Evolutionary conservation across 2,113 vertebrate genomes (phyloP), one percentile per base, ranked within the genome.

Genomic region (Ciconia stormi): DNA sequence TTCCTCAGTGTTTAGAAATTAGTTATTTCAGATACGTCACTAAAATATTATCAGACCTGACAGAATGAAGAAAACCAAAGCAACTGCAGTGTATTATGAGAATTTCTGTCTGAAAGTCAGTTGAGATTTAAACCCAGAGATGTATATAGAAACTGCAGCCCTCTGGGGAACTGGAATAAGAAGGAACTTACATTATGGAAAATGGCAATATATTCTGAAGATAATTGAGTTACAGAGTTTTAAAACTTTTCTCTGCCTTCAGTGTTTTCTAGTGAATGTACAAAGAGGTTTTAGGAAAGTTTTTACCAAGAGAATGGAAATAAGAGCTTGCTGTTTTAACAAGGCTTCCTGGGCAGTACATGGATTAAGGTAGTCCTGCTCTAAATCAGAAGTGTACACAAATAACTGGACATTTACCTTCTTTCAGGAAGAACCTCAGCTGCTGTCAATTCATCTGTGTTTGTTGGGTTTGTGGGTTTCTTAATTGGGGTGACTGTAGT

Each of bases 401-500:
- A 89, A 71, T 79, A 88, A 89, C 40, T 16, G 42, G 94, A 93
- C 62, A 94, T 97, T 97, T 97, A 99, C 99, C 99, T 98, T 96
- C 98, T 97, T 95, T 99, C 98, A 3, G 99, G 99, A 97, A 99
- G 99, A 94, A 99, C 98, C 58, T 98, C 86, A 61, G 98, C 49
- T 55, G 98, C 84, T 89, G 97, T 96, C 42, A 96, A 46, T n/a
- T 98, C 97, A 69, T 97, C 89, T 77, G 91, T 36, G 84, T 59
- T 87, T 96, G 94, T 8, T 70, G 95, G 74, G 50, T 97, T 86
- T 96, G 94, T 42, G 23, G 80, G 95, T 74, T 95, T 98, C 95
- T 97, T 98, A 76, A 84, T 2, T 63, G 93, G 96, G 7, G 93
- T 97, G 36, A 98, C 98, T 96, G 97, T 97, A 34, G 87, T 77